These are phyloP conservation scores for Meloidogyne hapla DNA, from an alignment of 1,140 invertebrate genomes.

Conservation along the genomic window DNA sequence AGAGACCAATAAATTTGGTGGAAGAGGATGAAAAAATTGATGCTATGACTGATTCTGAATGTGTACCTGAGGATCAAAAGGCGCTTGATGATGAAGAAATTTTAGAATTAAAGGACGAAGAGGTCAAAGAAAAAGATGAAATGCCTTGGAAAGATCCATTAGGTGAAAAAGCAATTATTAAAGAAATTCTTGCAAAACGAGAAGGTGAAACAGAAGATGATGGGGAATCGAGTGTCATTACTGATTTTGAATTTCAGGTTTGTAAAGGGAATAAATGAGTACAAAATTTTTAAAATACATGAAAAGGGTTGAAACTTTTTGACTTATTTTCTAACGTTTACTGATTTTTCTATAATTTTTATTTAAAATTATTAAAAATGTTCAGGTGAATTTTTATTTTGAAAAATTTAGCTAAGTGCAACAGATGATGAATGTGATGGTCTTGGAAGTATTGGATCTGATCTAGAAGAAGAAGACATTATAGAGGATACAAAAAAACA, in stretches of 20 bases:
- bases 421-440: constrained; percentile 16
- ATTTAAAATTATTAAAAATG: no score
- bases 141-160: constrained; percentile 1
- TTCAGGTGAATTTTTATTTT: no score
- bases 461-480: not conserved
- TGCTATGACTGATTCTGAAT: constrained; percentile 42
- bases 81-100: constrained; percentile 41
- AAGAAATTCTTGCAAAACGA: constrained; percentile 16
- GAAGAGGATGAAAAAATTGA: constrained; percentile 44
- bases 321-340: no score
- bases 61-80: constrained; percentile 29
- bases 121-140: not conserved
- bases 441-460: constrained; percentile 21
- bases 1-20: constrained; percentile 56
- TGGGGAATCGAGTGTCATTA: constrained; percentile 10
- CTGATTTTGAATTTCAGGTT: constrained; percentile 27
- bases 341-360: no score
- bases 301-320: no score
- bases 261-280: not conserved
- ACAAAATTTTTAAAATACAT: not conserved
- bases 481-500: not conserved
- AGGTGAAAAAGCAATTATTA: constrained; percentile 20
- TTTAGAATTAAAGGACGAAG: not conserved
- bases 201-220: not conserved
- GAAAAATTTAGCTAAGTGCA: constrained; percentile 1